phyloP scores from a whole-genome alignment of 2,888 invertebrate species.

The Ichneumon xanthorius region DNA sequence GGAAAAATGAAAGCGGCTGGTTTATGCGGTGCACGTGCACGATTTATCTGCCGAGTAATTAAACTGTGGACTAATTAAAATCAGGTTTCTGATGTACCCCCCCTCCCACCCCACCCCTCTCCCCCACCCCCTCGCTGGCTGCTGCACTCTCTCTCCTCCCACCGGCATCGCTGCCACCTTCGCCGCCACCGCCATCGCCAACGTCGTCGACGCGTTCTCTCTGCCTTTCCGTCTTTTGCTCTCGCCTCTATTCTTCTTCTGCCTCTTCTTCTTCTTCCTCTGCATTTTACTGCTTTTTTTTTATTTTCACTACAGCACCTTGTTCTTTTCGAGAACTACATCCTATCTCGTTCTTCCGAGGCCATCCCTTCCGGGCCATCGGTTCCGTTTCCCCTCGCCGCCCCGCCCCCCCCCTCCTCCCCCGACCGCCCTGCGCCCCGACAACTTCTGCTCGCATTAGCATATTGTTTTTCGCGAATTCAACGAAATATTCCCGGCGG shows the following conservation, averaged over 20 bases:
- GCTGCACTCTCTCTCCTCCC: conserved; percentile 45
- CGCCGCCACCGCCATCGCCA: conserved; percentile 40
- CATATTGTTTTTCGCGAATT: conserved; percentile 84
- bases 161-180: conserved; percentile 66
- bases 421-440: conserved; percentile 18
- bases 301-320: not conserved
- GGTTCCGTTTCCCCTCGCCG: conserved; percentile 70
- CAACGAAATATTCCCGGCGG: conserved; percentile 82
- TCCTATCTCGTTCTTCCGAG: conserved; percentile 32
- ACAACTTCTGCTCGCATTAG: conserved; percentile 79
- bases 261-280: not conserved
- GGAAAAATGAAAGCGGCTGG: conserved; percentile 85
- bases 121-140: conserved; percentile 39
- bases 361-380: conserved; percentile 56
- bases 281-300: not conserved
- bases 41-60: conserved; percentile 85
- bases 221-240: conserved; percentile 9
- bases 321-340: conserved; percentile 16
- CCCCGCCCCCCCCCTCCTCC: conserved; percentile 48
- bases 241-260: conserved; percentile 25
- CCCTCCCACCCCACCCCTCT: conserved; percentile 71
- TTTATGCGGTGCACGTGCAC: conserved; percentile 85
- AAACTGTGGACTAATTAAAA: conserved; percentile 85
- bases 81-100: conserved; percentile 85
- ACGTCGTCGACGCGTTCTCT: conserved; percentile 49